Conservation (phyloP, 2,797 vertebrate genomes). For the Sebastes diploproa region DNA sequence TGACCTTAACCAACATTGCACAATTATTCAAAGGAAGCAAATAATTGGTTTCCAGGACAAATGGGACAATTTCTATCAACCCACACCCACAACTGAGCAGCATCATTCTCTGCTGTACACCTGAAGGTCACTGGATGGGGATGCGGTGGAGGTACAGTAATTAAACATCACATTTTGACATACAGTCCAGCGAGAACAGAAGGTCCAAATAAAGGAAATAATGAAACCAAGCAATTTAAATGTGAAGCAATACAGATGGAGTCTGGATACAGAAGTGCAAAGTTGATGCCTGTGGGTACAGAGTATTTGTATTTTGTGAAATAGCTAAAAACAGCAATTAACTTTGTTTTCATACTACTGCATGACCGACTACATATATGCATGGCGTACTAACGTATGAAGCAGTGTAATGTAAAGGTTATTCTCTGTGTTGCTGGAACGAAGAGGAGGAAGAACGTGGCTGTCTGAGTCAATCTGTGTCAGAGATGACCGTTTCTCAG, state of each 20-base stretch:
- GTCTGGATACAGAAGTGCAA: background rate
- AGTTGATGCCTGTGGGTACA: background rate
- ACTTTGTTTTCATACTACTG: background rate
- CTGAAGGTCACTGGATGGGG: conserved; percentile 39
- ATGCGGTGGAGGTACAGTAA: conserved; percentile 9
- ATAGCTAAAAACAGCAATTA: background rate
- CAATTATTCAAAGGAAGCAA: conserved; percentile 45
- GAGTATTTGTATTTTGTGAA: background rate
- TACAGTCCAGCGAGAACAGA: background rate
- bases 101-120: conserved; percentile 32
- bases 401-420: conserved; percentile 5
- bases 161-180: conserved; percentile 30
- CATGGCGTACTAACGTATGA: background rate
- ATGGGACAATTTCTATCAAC: conserved; percentile 30
- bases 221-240: background rate
- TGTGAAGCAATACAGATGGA: background rate
- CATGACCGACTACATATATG: background rate
- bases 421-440: conserved; percentile 1
- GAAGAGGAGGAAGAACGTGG: conserved; percentile 27
- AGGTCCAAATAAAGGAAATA: background rate
- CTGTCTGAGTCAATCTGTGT: conserved; percentile 67
- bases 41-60: conserved; percentile 55
- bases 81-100: conserved; percentile 7
- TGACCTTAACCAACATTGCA: conserved; percentile 49
- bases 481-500: conserved; percentile 58